Base-by-base conservation (phyloP, 2,113 vertebrate species). In the Semicossyphus pulcher region DNA sequence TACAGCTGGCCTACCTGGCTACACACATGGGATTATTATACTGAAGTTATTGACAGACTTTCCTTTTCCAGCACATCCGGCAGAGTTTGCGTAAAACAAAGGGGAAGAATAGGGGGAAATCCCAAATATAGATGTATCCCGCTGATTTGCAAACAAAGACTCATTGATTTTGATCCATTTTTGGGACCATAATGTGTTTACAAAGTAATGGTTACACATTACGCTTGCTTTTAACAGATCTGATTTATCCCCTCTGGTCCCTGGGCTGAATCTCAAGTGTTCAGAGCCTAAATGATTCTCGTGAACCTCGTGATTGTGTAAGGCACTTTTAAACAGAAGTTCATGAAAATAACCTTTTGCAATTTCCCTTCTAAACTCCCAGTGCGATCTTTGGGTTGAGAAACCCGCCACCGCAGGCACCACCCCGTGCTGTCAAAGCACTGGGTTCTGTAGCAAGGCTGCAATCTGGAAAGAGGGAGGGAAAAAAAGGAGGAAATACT, bases 361-460 rank as follows among this genome's bases (percentile, higher is more conserved):
- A 86, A 85, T 80, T 86, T 88, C 80, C 78, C 41, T 37, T 76
- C 76, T 45, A 66, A 54, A 67, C 45, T 78, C 53, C 65, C 67
- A 48, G 23, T 37, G 52, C 18, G 52, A 70, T 18, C 5, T 34
- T n/a, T 32, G 31, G 69, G 52, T 88, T 86, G 69, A 47, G 63
- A 75, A 85, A 84, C 58, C 36, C 1, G 0, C 10, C n/a, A 23
- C 26, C 44, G 31, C 51, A 37, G 57, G 47, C 57, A 32, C 34
- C 32, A 4, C 64, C 45, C 39, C 32, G 28, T 12, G 4, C 25
- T 28, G 52, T 51, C 29, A 59, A 26, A 76, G 70, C 15, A 10
- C 12, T 62, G 29, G 12, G 64, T 54, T 71, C 42, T 64, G 67
- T 16, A 18, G 44, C 37, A 71, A 60, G 14, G 32, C 28, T 71